Percentiles rank a stretch among this genome's conserved stretches.
These are phyloP conservation scores for Salvelinus fontinalis DNA, from an alignment of 2,113 vertebrate species.

Conservation along the genomic window DNA sequence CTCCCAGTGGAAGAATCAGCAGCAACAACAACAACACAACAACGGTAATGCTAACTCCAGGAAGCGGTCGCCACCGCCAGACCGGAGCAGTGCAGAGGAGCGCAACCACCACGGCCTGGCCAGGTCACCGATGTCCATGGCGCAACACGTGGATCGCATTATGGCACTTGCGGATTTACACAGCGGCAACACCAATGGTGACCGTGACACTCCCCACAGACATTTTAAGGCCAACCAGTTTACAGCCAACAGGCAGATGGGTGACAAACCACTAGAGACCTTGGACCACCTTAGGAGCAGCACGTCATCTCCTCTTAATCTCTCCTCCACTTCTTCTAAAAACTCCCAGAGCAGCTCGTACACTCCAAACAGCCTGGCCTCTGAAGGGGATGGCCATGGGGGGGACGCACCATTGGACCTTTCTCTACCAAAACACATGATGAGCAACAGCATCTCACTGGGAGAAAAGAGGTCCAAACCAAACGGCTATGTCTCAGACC, in stretches of 20 bases:
- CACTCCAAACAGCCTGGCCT: slow-evolving; percentile 94
- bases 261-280: slow-evolving; percentile 77
- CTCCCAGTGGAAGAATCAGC: slow-evolving; percentile 85
- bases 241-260: slow-evolving; percentile 81
- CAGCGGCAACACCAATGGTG: slow-evolving; percentile 84
- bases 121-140: slow-evolving; percentile 72
- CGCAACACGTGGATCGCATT: slow-evolving; percentile 80
- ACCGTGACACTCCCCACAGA: slow-evolving; percentile 86
- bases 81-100: slow-evolving; percentile 78
- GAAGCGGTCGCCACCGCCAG: slow-evolving; percentile 80
- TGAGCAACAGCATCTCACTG: slow-evolving; percentile 83
- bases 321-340: slow-evolving; percentile 94
- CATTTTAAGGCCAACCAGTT: slow-evolving; percentile 88
- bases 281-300: slow-evolving; percentile 92
- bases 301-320: slow-evolving; percentile 94
- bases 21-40: slow-evolving; percentile 10
- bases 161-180: slow-evolving; percentile 83
- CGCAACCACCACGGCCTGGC: slow-evolving; percentile 73
- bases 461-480: slow-evolving; percentile 84
- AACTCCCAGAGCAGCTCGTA: slow-evolving; percentile 96
- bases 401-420: slow-evolving; percentile 90
- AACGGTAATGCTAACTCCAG: slow-evolving; percentile 81
- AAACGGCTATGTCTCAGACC: slow-evolving; percentile 83
- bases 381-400: slow-evolving; percentile 86
- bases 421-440: slow-evolving; percentile 94